Evolutionary conservation across 2,113 vertebrate genomes (phyloP), one percentile per base, ranked within the genome.

Genomic region (Antigone vipio): DNA sequence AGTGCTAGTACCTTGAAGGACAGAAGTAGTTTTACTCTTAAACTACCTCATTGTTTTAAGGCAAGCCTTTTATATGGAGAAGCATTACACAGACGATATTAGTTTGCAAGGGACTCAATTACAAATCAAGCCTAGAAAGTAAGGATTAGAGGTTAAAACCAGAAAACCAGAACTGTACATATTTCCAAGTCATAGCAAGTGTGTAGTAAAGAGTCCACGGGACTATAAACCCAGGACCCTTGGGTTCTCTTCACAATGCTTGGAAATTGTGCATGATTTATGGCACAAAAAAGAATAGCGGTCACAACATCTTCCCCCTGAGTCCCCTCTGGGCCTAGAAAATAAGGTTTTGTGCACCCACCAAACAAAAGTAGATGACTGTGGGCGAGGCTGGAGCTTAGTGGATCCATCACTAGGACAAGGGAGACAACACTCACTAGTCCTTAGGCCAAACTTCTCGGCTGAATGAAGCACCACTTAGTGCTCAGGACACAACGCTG

Each of bases 1-100:
- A 62, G 55, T 7, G 45, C 77, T 10, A 23, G 67, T 52, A 71
- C 91, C 60, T 62, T 52, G 78, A 93, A 79, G 77, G 86, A 47
- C 76, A 58, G 79, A 60, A 60, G 59, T 9, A 45, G 71, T 58
- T 79, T 49, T 78, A 71, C 27, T 93, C 78, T 71, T 49, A 87
- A 93, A 71, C 52, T 18, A 55, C 12, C 56, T 89, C 58, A 15
- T 75, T 94, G 82, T 77, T 76, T 79, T 63, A 83, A 88, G 60
- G 85, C n/a, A 67, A 79, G n/a, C 10, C 34, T 76, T 71, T 69
- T 53, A 52, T 6, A 55, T 10, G 26, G 79, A 63, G 64, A n/a
- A 26, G 63, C 52, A 24, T 26, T 47, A 80, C 77, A 63, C 17
- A 35, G 34, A 21, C 2, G 5, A 50, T 16, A 63, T 50, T 9